phyloP scores from a whole-genome alignment of 2,888 invertebrate species.

The Polylopha cassiicola region DNA sequence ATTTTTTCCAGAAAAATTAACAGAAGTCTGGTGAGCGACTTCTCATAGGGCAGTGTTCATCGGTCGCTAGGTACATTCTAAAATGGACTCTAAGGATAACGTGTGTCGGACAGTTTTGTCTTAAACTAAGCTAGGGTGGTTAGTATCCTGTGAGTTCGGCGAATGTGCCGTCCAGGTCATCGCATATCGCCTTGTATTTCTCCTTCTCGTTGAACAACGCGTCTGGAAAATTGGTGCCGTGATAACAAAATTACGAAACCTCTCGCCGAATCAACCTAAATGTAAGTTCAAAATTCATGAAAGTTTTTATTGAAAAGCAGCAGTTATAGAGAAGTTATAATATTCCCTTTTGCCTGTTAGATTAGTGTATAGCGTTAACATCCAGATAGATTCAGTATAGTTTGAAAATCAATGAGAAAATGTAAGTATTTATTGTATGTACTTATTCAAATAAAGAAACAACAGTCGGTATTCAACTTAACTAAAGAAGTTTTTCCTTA shows the following conservation, averaged over 20 bases:
- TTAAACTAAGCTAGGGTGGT: slow-evolving; percentile 70
- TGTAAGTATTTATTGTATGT: slow-evolving; percentile 2
- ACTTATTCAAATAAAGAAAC: too few relatives aligned
- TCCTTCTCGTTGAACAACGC: slow-evolving; percentile 91
- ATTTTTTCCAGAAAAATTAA: slow-evolving; percentile 12
- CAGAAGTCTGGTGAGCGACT: slow-evolving; percentile 10
- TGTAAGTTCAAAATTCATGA: slow-evolving; percentile 24
- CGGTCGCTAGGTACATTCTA: slow-evolving; percentile 30
- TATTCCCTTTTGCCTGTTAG: slow-evolving; percentile 49
- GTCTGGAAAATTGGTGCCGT: slow-evolving; percentile 82
- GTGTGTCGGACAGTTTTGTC: slow-evolving; percentile 52
- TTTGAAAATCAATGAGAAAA: not conserved
- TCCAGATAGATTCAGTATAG: not conserved
- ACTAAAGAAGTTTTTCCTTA: too few relatives aligned
- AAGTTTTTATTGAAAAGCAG: slow-evolving; percentile 44
- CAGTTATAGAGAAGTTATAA: slow-evolving; percentile 46
- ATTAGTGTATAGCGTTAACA: slow-evolving; percentile 25
- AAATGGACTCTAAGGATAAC: slow-evolving; percentile 39
- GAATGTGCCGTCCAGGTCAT: slow-evolving; percentile 97
- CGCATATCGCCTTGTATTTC: slow-evolving; percentile 98
- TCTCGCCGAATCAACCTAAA: slow-evolving; percentile 15
- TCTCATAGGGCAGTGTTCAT: slow-evolving; percentile 12
- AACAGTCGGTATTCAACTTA: too few relatives aligned
- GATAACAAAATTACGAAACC: slow-evolving; percentile 45
- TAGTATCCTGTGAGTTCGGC: slow-evolving; percentile 98